Conservation (phyloP, 2,797 vertebrate species). For the Dendrocincla tyrannina region DNA sequence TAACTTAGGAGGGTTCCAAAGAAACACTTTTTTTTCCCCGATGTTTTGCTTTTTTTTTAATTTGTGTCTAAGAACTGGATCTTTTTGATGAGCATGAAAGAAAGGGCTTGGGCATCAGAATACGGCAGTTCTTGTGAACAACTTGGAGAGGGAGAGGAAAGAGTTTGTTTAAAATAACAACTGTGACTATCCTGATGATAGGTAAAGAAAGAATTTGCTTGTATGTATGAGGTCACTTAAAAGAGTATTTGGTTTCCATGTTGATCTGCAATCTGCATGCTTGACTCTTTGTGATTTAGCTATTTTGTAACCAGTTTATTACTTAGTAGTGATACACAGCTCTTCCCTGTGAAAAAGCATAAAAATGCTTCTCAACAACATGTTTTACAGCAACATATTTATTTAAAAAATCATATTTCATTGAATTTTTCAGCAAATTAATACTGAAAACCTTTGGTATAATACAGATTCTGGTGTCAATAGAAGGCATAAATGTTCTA, state of each 20-base stretch:
- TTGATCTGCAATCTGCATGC: not conserved
- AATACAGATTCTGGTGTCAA: not conserved
- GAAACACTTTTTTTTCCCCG: not conserved
- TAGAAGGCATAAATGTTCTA: constrained; percentile 7
- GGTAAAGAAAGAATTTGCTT: not conserved
- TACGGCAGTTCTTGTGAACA: not conserved
- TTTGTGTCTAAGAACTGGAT: not conserved
- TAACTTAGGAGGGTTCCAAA: not conserved
- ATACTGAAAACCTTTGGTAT: not conserved
- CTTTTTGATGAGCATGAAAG: not conserved
- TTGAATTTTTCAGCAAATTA: constrained; percentile 15
- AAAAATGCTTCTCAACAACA: not conserved
- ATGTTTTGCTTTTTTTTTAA: not conserved
- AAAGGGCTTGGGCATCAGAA: not conserved
- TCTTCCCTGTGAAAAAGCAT: not conserved
- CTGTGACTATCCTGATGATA: not conserved
- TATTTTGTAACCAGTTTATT: constrained; percentile 1
- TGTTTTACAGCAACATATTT: not conserved
- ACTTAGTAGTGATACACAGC: not conserved
- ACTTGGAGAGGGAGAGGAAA: not conserved
- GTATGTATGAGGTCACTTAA: not conserved
- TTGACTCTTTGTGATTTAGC: not conserved
- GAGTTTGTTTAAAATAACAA: not conserved
- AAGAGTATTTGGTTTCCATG: not conserved
- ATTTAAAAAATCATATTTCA: not conserved